These are phyloP conservation scores for Poeciliopsis infans DNA, from an alignment of 2,797 vertebrate genomes.

Conservation along the genomic window DNA sequence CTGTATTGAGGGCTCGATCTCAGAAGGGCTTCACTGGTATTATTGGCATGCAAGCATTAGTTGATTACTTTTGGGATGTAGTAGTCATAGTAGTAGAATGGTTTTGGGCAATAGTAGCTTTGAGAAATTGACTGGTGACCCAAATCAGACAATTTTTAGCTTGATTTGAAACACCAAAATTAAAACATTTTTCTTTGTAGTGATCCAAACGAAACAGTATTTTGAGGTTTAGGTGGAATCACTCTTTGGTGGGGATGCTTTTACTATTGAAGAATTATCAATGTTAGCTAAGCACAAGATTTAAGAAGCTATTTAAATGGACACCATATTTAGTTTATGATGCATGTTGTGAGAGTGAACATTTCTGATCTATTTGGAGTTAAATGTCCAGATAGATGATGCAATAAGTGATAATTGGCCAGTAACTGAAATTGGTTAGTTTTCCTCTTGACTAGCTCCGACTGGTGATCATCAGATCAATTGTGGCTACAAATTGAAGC, in stretches of 20 bases:
- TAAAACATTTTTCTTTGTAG: not conserved
- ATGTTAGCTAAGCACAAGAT: not conserved
- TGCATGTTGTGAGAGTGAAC: too few species aligned
- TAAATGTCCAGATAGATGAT: not conserved
- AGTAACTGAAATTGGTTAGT: not conserved
- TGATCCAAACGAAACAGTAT: not conserved
- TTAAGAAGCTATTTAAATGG: not conserved
- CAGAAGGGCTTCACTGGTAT: not conserved
- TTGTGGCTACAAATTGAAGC: too few species aligned
- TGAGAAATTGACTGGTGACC: too few species aligned
- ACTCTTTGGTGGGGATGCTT: not conserved
- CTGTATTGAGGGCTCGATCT: slow-evolving; percentile 27
- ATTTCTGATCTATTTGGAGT: not conserved
- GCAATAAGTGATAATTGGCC: not conserved
- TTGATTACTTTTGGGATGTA: slow-evolving; percentile 1
- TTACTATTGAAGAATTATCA: not conserved
- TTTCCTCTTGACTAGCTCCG: not conserved
- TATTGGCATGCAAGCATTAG: not conserved
- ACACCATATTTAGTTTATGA: not conserved
- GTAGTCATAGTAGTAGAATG: slow-evolving; percentile 13
- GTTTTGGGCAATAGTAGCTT: not conserved
- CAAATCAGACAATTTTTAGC: not conserved
- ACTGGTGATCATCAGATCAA: not conserved
- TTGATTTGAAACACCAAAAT: not conserved
- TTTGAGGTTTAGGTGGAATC: not conserved